Percentiles rank a stretch among this genome's conserved stretches.
These are phyloP conservation scores for Echinarachnius parma DNA, from an alignment of 53 echinoderm and acorn worm genomes.

Conservation along the genomic window DNA sequence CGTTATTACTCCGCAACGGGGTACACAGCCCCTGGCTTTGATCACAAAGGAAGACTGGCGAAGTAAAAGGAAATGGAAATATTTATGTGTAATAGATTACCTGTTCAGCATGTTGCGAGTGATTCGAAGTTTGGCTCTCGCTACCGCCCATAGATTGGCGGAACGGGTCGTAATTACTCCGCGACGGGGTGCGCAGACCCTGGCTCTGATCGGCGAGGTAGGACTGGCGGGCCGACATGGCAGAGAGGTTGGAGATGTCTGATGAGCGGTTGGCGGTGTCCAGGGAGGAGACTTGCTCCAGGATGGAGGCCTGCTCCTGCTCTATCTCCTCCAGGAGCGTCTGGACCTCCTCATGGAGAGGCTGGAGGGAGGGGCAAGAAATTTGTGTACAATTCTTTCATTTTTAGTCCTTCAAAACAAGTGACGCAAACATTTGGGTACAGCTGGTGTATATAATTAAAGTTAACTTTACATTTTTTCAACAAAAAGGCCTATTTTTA, in stretches of 20 bases:
- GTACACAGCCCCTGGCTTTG: no score
- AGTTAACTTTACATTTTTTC: no score
- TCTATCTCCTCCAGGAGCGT: constrained; percentile 54
- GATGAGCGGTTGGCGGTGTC: constrained; percentile 10
- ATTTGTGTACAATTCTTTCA: neutral
- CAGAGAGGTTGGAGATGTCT: constrained; percentile 34
- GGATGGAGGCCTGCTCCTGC: constrained; percentile 40
- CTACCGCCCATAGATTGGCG: constrained; percentile 13
- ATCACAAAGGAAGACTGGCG: no score
- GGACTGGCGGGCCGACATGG: constrained; percentile 27
- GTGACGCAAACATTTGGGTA: no score
- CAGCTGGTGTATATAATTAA: no score
- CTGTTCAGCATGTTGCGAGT: constrained; percentile 14
- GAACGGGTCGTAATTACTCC: neutral
- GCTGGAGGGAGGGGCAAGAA: constrained; percentile 10
- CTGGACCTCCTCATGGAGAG: constrained; percentile 63
- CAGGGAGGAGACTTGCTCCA: constrained; percentile 39
- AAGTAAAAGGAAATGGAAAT: no score
- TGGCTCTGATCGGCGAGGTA: constrained; percentile 6
- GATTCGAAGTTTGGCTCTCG: neutral
- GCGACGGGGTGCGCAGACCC: neutral
- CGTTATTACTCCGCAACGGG: no score
- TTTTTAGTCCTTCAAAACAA: no score
- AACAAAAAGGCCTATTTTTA: no score
- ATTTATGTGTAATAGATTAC: no score